These are phyloP conservation scores for Sebastes kiyomatsui DNA, from an alignment of 2,797 vertebrate genomes.

Conservation along the genomic window DNA sequence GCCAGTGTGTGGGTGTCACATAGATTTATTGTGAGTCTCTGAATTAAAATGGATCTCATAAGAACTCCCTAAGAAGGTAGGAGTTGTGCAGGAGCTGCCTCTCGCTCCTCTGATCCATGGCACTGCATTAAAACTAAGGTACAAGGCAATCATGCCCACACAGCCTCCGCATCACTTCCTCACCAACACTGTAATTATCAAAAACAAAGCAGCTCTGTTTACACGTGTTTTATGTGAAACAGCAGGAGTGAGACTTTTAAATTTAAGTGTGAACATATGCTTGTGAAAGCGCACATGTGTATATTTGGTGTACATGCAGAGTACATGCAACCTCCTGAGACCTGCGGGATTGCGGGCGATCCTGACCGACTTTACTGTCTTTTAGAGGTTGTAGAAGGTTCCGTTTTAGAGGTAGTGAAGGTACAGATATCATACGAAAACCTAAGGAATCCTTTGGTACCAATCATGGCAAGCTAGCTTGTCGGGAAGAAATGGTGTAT, in stretches of 20 bases:
- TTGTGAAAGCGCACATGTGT: background rate
- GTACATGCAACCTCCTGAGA: too few species aligned
- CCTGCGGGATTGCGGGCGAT: fast-evolving
- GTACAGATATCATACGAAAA: too few species aligned
- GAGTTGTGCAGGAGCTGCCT: slow-evolving; percentile 14
- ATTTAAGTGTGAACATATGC: slow-evolving; percentile 16
- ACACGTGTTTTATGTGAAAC: slow-evolving; percentile 20
- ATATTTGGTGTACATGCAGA: background rate
- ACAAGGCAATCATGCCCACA: slow-evolving; percentile 47
- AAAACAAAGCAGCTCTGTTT: slow-evolving; percentile 50
- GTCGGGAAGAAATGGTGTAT: too few species aligned
- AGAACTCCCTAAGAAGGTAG: background rate
- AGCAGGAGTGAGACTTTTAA: slow-evolving; percentile 13
- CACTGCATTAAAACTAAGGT: slow-evolving; percentile 43
- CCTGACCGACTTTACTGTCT: too few species aligned
- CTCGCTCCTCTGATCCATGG: slow-evolving; percentile 10
- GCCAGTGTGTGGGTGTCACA: background rate
- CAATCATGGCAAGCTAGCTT: too few species aligned
- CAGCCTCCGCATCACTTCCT: slow-evolving; percentile 40
- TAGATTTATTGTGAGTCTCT: background rate
- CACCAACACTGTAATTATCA: slow-evolving; percentile 56
- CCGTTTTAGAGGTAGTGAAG: too few species aligned
- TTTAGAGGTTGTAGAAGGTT: too few species aligned
- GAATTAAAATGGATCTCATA: slow-evolving; percentile 11
- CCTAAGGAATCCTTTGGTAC: too few species aligned